These are phyloP conservation scores for Meganola albula DNA, from an alignment of 2,888 invertebrate genomes.

Conservation along the genomic window DNA sequence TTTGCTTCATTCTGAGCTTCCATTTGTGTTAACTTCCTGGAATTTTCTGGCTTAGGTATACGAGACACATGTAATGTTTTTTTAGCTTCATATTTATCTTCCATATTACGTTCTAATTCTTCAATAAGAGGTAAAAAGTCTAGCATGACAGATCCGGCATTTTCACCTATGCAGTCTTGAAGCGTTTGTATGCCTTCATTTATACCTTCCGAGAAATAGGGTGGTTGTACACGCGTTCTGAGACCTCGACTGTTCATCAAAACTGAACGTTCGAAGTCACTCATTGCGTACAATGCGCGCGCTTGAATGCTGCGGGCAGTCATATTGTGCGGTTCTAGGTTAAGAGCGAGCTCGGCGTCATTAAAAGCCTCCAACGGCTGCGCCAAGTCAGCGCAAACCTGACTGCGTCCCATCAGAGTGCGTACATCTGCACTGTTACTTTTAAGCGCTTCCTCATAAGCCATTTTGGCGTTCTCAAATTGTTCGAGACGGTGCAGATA, in stretches of 20 bases:
- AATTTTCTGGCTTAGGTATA: conserved; percentile 50
- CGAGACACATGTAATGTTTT: conserved; percentile 50
- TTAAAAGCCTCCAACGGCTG: conserved; percentile 60
- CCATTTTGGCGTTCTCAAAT: conserved; percentile 61
- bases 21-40: conserved; percentile 61
- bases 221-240: conserved; percentile 52
- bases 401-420: conserved; percentile 60
- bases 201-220: conserved; percentile 67
- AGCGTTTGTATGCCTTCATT: conserved; percentile 67
- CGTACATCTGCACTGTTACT: conserved; percentile 53
- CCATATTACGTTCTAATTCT: conserved; percentile 52
- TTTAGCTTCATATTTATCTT: conserved; percentile 40
- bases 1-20: conserved; percentile 58
- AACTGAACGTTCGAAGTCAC: conserved; percentile 64
- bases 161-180: conserved; percentile 65
- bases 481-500: conserved; percentile 63
- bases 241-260: conserved; percentile 65
- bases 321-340: conserved; percentile 61
- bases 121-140: conserved; percentile 65
- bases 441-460: conserved; percentile 62
- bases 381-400: conserved; percentile 64
- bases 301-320: conserved; percentile 65
- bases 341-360: conserved; percentile 63
- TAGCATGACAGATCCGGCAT: conserved; percentile 63
- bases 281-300: conserved; percentile 67